These are phyloP conservation scores for Mesitornis unicolor DNA, from an alignment of 2,113 vertebrate species.

Conservation along the genomic window DNA sequence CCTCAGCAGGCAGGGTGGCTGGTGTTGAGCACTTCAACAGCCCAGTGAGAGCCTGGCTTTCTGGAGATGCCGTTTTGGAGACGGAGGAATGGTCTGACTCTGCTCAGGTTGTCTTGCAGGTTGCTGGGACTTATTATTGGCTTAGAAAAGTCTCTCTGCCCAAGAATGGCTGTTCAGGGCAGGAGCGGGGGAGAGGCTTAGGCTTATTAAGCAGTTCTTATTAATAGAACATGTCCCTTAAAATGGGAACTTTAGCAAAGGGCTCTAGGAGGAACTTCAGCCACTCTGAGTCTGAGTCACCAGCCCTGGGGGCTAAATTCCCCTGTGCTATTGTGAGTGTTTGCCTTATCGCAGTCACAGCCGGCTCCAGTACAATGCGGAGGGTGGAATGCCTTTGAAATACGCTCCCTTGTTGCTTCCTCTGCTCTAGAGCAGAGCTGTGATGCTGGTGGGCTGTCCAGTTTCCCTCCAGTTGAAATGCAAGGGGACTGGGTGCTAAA, in stretches of 20 bases:
- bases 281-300: neutral
- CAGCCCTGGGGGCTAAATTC: conserved; percentile 40
- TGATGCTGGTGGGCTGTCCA: neutral
- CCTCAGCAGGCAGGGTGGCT: neutral
- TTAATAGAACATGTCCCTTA: conserved; percentile 21
- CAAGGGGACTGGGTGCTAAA: neutral
- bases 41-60: neutral
- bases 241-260: neutral
- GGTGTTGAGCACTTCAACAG: fast-evolving
- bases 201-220: conserved; percentile 13
- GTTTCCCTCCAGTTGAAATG: neutral
- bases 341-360: neutral
- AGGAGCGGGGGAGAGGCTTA: neutral
- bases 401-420: neutral
- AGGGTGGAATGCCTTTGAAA: conserved; percentile 14
- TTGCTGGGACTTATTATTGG: neutral
- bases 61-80: neutral
- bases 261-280: conserved; percentile 25
- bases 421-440: neutral
- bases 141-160: conserved; percentile 18
- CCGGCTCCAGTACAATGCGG: neutral
- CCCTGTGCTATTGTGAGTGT: conserved; percentile 20
- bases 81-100: neutral
- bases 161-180: neutral
- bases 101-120: neutral